These are phyloP conservation scores for Lobophora halterata DNA, from an alignment of 2,888 invertebrate genomes.

Conservation along the genomic window DNA sequence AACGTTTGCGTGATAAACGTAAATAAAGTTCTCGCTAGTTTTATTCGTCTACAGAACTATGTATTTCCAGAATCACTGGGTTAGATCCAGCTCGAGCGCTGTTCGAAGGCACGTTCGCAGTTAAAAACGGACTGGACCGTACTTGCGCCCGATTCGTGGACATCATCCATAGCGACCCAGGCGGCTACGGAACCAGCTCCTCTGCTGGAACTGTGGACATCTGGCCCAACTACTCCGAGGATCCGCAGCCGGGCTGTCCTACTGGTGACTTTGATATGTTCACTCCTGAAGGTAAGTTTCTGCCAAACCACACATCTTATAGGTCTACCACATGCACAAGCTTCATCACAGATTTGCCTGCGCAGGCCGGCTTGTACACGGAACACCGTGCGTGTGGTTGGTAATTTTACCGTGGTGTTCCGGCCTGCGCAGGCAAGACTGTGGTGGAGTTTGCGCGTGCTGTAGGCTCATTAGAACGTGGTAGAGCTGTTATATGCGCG, in stretches of 20 bases:
- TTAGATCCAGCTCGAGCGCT: constrained; percentile 81
- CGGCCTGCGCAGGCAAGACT: too few relatives aligned
- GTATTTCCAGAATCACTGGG: constrained; percentile 72
- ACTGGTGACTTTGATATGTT: constrained; percentile 54
- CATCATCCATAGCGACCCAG: constrained; percentile 84
- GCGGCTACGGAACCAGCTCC: constrained; percentile 75
- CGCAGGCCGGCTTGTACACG: too few relatives aligned
- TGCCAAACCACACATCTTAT: too few relatives aligned
- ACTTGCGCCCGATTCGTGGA: constrained; percentile 81
- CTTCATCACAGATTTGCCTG: neutral
- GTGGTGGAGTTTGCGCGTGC: too few relatives aligned
- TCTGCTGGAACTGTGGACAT: constrained; percentile 78
- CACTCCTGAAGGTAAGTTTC: constrained; percentile 59
- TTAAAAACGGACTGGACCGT: constrained; percentile 58
- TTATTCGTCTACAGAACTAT: too few relatives aligned
- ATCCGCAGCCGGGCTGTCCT: constrained; percentile 78
- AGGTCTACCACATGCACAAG: too few relatives aligned
- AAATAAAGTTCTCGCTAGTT: too few relatives aligned
- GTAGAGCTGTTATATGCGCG: too few relatives aligned
- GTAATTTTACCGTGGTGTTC: too few relatives aligned
- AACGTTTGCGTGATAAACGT: too few relatives aligned
- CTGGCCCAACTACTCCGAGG: constrained; percentile 78
- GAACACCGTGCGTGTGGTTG: too few relatives aligned
- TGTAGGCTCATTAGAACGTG: too few relatives aligned
- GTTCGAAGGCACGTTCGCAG: constrained; percentile 70